Conservation (phyloP, 2,113 vertebrate genomes). For the Lethenteron camtschaticum region DNA sequence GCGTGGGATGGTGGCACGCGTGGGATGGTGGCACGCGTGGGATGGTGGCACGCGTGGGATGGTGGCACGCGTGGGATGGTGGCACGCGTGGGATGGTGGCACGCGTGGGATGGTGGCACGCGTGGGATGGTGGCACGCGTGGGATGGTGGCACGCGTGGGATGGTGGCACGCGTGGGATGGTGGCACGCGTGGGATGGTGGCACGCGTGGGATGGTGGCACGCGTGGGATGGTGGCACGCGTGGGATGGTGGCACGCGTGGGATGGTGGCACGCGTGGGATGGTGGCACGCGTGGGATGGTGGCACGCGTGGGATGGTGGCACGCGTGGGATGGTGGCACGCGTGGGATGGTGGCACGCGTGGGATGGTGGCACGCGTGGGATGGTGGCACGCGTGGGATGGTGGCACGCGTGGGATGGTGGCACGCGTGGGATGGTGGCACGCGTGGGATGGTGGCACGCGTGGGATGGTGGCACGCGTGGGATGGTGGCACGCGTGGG, state of each 20-base stretch:
- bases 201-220: no score
- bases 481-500: not conserved
- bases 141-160: not conserved
- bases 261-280: no score
- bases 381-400: not conserved
- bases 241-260: not conserved
- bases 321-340: no score
- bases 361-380: no score
- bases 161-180: no score
- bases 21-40: not conserved
- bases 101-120: no score
- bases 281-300: not conserved
- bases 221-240: not conserved
- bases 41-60: not conserved
- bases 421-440: no score
- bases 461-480: no score
- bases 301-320: no score
- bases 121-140: not conserved
- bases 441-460: not conserved
- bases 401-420: no score
- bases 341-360: not conserved
- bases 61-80: no score
- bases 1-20: no score
- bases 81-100: not conserved
- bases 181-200: not conserved